Evolutionary conservation across 2,888 invertebrate species (phyloP).

Genomic region (Chrysina gloriosa): DNA sequence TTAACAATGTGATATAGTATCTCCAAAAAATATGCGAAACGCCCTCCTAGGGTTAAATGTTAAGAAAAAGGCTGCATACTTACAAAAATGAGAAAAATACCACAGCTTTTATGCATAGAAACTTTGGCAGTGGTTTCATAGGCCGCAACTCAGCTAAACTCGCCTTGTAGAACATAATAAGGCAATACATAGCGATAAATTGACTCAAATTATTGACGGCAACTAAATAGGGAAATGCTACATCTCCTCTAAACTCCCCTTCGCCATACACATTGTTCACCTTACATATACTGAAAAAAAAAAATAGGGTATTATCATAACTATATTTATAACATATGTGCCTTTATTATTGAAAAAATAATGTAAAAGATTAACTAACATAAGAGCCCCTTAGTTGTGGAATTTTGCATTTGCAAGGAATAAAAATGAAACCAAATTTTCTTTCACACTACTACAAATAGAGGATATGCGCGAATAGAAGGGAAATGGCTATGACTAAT

Average conservation of each 20-base stretch:
- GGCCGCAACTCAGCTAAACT: slow-evolving; percentile 88
- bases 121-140: slow-evolving; percentile 95
- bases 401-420: not conserved
- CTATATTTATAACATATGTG: not conserved
- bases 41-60: too few species aligned
- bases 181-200: slow-evolving; percentile 95
- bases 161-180: slow-evolving; percentile 93
- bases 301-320: slow-evolving; percentile 28
- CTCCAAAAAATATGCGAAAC: too few species aligned
- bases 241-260: slow-evolving; percentile 86
- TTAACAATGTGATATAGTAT: too few species aligned
- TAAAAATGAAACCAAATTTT: too few species aligned
- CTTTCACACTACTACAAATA: too few species aligned
- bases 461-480: too few species aligned
- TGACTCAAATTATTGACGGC: slow-evolving; percentile 91
- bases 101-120: slow-evolving; percentile 96
- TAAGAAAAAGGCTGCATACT: too few species aligned
- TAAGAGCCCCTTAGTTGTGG: too few species aligned
- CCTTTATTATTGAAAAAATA: not conserved
- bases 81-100: slow-evolving; percentile 99
- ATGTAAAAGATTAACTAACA: slow-evolving; percentile 9
- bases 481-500: too few species aligned
- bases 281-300: slow-evolving; percentile 80
- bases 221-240: slow-evolving; percentile 91
- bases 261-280: slow-evolving; percentile 88